Evolutionary conservation across 1,140 invertebrate genomes (phyloP).

Genomic region (Nebria ingens): DNA sequence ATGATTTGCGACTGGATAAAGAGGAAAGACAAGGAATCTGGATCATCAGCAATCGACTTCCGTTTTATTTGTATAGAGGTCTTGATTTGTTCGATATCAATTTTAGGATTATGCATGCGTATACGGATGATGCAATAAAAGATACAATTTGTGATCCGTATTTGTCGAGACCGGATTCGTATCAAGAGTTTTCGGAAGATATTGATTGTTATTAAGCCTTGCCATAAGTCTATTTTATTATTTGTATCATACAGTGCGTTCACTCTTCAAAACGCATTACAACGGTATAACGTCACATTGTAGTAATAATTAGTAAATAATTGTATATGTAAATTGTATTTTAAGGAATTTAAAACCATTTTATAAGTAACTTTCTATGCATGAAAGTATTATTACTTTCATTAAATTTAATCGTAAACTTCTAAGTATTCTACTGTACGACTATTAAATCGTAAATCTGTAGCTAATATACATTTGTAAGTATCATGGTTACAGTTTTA

Average conservation of each 20-base stretch:
- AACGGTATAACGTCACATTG: not conserved
- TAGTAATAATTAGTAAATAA: not conserved
- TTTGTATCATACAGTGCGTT: not conserved
- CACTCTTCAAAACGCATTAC: not conserved
- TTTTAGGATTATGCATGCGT: conserved; percentile 56
- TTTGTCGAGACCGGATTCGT: not conserved
- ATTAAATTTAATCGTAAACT: too few relatives aligned
- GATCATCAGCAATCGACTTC: conserved; percentile 62
- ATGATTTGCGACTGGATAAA: conserved; percentile 65
- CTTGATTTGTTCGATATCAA: conserved; percentile 55
- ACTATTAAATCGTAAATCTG: too few relatives aligned
- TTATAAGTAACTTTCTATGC: too few relatives aligned
- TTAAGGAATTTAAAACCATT: too few relatives aligned
- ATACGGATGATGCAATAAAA: conserved; percentile 45
- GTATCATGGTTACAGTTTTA: too few relatives aligned
- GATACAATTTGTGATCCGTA: conserved; percentile 59
- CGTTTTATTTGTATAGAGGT: conserved; percentile 58
- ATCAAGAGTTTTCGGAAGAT: conserved; percentile 12
- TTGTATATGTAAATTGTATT: conserved; percentile 1
- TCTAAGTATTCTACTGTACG: too few relatives aligned
- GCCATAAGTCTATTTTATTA: too few relatives aligned
- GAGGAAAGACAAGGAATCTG: conserved; percentile 57
- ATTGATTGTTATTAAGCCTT: conserved; percentile 15
- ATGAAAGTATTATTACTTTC: too few relatives aligned
- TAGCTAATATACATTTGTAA: too few relatives aligned